phyloP scores from a whole-genome alignment of 2,113 vertebrate genomes.

The Circaetus cinerascens region DNA sequence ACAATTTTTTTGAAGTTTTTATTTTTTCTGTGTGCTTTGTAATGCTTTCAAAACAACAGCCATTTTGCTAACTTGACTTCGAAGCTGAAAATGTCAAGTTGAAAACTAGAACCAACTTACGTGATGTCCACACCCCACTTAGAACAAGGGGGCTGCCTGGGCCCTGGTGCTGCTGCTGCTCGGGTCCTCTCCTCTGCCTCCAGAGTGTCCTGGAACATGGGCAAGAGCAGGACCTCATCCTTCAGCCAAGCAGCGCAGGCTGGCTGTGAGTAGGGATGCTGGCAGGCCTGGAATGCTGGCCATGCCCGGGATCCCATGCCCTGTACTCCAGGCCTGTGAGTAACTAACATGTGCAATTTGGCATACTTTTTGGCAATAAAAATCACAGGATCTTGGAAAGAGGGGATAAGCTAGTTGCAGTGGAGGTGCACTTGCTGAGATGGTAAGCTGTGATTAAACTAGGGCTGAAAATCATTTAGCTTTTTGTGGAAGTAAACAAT shows the following conservation, averaged over 20 bases:
- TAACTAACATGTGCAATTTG: not conserved
- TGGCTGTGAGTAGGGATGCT: not conserved
- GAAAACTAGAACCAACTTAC: not conserved
- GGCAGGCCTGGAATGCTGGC: not conserved
- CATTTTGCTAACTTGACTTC: not conserved
- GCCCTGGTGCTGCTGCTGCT: not conserved
- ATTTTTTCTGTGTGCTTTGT: not conserved
- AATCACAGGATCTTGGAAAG: not conserved
- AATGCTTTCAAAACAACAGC: not conserved
- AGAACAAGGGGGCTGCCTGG: not conserved
- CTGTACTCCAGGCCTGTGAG: not conserved
- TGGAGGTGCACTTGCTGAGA: not conserved
- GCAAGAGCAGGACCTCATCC: not conserved
- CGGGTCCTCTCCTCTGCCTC: not conserved
- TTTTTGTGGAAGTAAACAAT: not conserved
- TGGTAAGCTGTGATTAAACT: not conserved
- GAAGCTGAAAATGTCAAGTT: not conserved
- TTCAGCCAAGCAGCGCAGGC: not conserved
- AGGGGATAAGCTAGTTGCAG: not conserved
- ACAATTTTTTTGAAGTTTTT: not conserved
- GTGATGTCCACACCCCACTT: not conserved
- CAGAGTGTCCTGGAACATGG: not conserved
- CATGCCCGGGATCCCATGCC: accelerated
- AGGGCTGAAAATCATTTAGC: not conserved
- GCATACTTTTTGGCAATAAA: not conserved